Evolutionary conservation across 1,140 invertebrate species (phyloP), one percentile per base, ranked within the genome.

Genomic region (Drosophila pandora): DNA sequence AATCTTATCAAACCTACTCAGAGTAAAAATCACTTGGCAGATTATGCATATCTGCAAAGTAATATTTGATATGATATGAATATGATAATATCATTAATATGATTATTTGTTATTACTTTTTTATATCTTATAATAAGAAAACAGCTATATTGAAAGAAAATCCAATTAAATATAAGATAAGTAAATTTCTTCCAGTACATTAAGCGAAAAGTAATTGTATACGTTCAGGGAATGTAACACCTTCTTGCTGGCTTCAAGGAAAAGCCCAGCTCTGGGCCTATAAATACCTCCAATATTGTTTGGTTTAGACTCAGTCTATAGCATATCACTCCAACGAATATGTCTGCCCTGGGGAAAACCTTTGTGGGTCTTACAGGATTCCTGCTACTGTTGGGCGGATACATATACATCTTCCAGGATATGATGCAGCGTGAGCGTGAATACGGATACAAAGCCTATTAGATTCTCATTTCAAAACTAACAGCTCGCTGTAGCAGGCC

Each of bases 401-500:
- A 73, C 50, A 30, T 45, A 3, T 68, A 48, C 12, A 32, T 78
- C n/a, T 83, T 83, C 43, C 12, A 32, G 28, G 70, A 79, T 13
- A 56, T 56, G 37, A 68, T 45, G 25, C 37, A 58, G 21, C 49
- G 80, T 83, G 43, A 75, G 75, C 0, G 32, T n/a, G 6, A 12
- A 2, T 6, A 5, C 8, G 21, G 4, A 32, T 1, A 0, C 1
- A 4, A 7, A 17, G 1, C 10, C 34, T 12, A 37, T 37, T 3
- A 12, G 2, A 37, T 37, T 37, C 34, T 37, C 1, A 37, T 37
- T 3, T 37, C 2, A n/a, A 37, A 37, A 37, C 10, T 37, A n/a
- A 12, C 12, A 37, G 81, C 72, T 25, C 45, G 32, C 9, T 85
- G 81, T 10, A 28, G 41, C 0, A 67, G 57, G 13, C 81, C 81